Conservation (phyloP, 2,797 vertebrate species). For the Acrossocheilus fasciatus region DNA sequence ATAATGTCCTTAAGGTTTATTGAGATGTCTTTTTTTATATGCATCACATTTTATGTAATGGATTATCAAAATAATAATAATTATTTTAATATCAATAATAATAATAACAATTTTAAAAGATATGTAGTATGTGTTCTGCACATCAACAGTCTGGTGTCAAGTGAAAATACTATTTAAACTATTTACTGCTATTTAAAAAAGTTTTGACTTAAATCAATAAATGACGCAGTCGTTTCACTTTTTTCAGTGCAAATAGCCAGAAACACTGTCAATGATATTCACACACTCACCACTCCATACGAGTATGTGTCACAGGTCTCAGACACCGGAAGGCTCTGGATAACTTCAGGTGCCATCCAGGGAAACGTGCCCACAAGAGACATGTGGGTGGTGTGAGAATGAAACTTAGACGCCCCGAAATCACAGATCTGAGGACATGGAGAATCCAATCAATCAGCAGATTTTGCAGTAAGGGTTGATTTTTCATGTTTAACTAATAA, state of each 20-base stretch:
- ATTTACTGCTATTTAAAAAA: too few relatives aligned
- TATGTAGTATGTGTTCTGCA: neutral
- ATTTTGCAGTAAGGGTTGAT: neutral
- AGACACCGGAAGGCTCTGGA: slow-evolving; percentile 96
- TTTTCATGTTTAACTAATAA: neutral
- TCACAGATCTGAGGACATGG: slow-evolving; percentile 89
- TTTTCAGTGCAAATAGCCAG: neutral
- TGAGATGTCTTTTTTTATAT: too few relatives aligned
- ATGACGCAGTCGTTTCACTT: neutral
- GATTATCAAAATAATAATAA: too few relatives aligned
- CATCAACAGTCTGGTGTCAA: neutral
- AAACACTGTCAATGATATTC: neutral
- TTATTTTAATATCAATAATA: too few relatives aligned
- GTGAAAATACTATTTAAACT: too few relatives aligned
- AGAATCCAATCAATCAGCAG: neutral
- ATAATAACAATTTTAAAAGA: too few relatives aligned
- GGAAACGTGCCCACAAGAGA: slow-evolving; percentile 98
- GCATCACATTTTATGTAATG: too few relatives aligned
- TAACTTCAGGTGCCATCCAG: slow-evolving; percentile 99
- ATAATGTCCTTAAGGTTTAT: too few relatives aligned
- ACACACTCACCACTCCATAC: slow-evolving; percentile 92
- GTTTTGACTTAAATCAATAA: neutral
- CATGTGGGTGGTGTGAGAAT: slow-evolving; percentile 98
- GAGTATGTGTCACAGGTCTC: slow-evolving; percentile 98
- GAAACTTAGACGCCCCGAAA: slow-evolving; percentile 96